A percentile compares a stretch with the other conserved stretches of the same genome.
These are phyloP conservation scores for Baccha elongata DNA, from an alignment of 2,888 invertebrate genomes.

Conservation along the genomic window DNA sequence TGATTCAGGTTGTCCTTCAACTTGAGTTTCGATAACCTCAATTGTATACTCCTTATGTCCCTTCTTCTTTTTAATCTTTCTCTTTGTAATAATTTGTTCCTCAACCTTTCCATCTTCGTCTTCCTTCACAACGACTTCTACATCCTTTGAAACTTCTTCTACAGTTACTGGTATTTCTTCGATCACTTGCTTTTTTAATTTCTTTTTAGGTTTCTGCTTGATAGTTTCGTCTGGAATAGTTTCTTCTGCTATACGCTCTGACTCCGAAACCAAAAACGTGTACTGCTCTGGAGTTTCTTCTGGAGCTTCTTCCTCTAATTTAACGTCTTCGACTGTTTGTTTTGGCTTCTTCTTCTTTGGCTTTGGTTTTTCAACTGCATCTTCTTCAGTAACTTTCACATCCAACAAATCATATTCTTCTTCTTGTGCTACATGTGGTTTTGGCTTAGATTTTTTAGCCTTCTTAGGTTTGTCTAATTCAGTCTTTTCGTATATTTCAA, in stretches of 20 bases:
- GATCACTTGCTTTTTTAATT: conserved; percentile 44
- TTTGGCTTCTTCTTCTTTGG: conserved; percentile 74
- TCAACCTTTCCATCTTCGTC: conserved; percentile 79
- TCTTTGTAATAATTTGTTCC: conserved; percentile 81
- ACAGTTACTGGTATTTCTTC: conserved; percentile 54
- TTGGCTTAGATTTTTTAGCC: conserved; percentile 76
- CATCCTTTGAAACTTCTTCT: conserved; percentile 76
- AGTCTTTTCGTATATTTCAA: conserved; percentile 82
- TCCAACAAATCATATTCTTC: conserved; percentile 75
- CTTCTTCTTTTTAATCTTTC: conserved; percentile 82
- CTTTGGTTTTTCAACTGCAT: conserved; percentile 71
- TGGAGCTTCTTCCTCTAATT: conserved; percentile 34
- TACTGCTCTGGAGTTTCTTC: conserved; percentile 56
- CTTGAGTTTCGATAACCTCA: conserved; percentile 82
- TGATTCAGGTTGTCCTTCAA: conserved; percentile 80
- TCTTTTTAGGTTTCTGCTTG: conserved; percentile 62
- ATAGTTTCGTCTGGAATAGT: conserved; percentile 73
- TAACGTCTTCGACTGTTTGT: conserved; percentile 21
- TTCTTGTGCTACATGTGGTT: conserved; percentile 65
- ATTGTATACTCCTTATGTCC: conserved; percentile 83
- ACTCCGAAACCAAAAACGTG: conserved; percentile 37
- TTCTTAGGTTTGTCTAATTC: conserved; percentile 80
- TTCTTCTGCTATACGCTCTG: conserved; percentile 36
- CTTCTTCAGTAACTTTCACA: conserved; percentile 76
- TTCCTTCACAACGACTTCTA: conserved; percentile 76